Evolutionary conservation across 2,113 vertebrate species (phyloP).

Genomic region (Oryzias javanicus): DNA sequence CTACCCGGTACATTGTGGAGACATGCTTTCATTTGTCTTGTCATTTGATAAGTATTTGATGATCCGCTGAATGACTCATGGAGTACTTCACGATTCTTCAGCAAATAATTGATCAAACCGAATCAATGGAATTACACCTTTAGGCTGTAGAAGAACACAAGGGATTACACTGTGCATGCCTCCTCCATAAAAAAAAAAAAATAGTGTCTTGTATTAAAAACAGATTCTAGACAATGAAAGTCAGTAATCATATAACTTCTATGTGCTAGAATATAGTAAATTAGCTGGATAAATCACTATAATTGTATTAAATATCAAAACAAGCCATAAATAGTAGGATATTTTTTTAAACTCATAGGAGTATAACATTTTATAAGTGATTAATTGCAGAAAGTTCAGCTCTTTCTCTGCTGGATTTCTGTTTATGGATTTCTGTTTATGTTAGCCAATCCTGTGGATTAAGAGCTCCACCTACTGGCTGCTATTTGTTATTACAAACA

Average conservation of each 20-base stretch:
- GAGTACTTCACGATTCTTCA: neutral
- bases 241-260: too few relatives aligned
- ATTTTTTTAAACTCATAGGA: too few relatives aligned
- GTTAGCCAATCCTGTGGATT: slow-evolving; percentile 16
- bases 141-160: neutral
- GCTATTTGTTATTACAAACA: slow-evolving; percentile 24
- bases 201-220: neutral
- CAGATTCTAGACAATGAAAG: neutral
- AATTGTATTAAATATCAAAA: too few relatives aligned
- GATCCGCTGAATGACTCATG: neutral
- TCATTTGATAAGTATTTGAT: slow-evolving; percentile 1
- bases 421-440: neutral
- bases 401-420: too few relatives aligned
- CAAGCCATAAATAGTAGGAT: too few relatives aligned
- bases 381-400: too few relatives aligned
- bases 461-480: slow-evolving; percentile 47
- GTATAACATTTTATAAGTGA: too few relatives aligned
- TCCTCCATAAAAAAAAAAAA: neutral
- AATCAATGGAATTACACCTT: neutral
- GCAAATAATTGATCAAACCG: too few relatives aligned
- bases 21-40: slow-evolving; percentile 1
- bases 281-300: too few relatives aligned
- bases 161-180: neutral
- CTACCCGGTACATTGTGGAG: too few relatives aligned
- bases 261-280: too few relatives aligned